phyloP scores from a whole-genome alignment of 1,140 invertebrate species.

The Atta cephalotes region DNA sequence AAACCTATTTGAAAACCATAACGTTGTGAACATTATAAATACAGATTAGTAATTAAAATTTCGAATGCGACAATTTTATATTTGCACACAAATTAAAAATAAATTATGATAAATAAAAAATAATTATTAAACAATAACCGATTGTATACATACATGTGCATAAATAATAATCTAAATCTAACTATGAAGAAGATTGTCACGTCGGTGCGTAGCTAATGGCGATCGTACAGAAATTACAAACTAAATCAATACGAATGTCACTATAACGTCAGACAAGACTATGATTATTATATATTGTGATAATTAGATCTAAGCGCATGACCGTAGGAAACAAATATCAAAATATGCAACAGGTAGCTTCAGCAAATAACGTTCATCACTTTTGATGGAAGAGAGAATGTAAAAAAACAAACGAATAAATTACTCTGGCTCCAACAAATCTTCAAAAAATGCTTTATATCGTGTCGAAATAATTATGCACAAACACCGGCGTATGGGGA shows the following conservation, averaged over 20 bases:
- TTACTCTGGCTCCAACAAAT: conserved; percentile 28
- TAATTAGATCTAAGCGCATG: conserved; percentile 50
- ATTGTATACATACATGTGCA: background rate
- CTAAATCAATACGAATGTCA: background rate
- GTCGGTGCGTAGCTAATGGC: background rate
- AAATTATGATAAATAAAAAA: background rate
- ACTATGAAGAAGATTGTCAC: background rate
- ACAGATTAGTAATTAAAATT: conserved; percentile 1
- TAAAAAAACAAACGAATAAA: conserved; percentile 28
- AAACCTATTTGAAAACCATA: background rate
- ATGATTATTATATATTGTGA: background rate
- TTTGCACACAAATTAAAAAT: background rate
- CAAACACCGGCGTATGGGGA: background rate
- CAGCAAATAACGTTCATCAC: conserved; percentile 56
- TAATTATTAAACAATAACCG: background rate
- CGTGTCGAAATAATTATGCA: conserved; percentile 42
- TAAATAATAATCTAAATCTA: background rate
- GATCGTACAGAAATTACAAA: conserved; percentile 8
- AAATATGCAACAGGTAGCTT: conserved; percentile 61
- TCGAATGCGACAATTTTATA: background rate
- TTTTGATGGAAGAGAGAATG: conserved; percentile 38
- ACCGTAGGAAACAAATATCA: conserved; percentile 56
- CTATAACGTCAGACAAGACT: background rate
- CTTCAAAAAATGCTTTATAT: conserved; percentile 24
- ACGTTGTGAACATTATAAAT: background rate